Evolutionary conservation across 1,140 invertebrate species (phyloP), one percentile per base, ranked within the genome.

Genomic region (Pinna nobilis): DNA sequence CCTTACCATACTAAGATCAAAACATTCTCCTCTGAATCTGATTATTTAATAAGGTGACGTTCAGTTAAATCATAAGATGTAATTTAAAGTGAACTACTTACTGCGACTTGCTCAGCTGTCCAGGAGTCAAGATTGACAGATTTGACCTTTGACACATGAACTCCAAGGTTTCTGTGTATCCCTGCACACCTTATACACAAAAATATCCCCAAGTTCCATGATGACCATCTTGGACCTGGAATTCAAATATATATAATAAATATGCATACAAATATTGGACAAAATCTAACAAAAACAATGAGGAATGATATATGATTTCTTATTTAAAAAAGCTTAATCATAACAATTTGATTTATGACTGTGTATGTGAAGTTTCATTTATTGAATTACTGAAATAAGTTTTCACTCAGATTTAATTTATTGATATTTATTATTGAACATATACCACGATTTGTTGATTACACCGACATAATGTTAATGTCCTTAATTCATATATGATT

Each of bases 191-290:
- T 92, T 84, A 99, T 99, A 89, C 98, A 99, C 7, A 99, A 90
- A 88, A 99, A 99, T 84, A 99, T 95, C 25, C 98, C 98, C 66
- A 99, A 89, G 90, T 99, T 99, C 97, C 97, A 99, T 77, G 97
- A 98, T 49, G 97, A 97, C 98, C 98, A 99, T 90, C 97, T 92
- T 74, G 98, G 98, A 88, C 97, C 97, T 98, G 77, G 25, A 88
- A 76, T 59, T 50, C 32, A 55, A 66, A 18, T 59, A n/a, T 35
- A 4, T 47, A 20, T 47, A 47, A 20, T 47, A 47, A n/a, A 47
- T 47, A 47, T 13, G 20, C 50, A 53, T 23, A 53, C 50, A 53
- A 53, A 7, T n/a, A n/a, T n/a, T n/a, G n/a, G n/a, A n/a, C n/a
- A n/a, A n/a, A n/a, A n/a, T n/a, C n/a, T n/a, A 15, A 53, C 20